Evolutionary conservation across 2,888 invertebrate genomes (phyloP).

Genomic region (Oscheius onirici): DNA sequence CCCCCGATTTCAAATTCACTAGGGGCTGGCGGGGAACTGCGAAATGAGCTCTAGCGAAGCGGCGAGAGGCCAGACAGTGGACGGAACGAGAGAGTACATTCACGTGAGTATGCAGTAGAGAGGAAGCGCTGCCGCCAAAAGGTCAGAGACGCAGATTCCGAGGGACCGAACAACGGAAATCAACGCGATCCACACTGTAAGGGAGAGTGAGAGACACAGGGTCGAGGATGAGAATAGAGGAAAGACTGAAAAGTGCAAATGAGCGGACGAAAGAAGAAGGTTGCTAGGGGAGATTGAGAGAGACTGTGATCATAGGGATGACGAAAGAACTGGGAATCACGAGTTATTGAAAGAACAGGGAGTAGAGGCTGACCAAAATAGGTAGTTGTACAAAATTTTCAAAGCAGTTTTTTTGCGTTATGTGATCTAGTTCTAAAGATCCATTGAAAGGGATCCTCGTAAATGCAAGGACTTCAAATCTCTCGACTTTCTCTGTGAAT

Average conservation of each 20-base stretch:
- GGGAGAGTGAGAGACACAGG: background rate
- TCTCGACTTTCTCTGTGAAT: too few species aligned
- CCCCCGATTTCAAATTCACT: constrained; percentile 32
- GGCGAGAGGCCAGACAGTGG: background rate
- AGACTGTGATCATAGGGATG: background rate
- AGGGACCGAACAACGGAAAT: constrained; percentile 27
- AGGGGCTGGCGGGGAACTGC: constrained; percentile 13
- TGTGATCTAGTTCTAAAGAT: too few species aligned
- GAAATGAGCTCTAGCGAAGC: constrained; percentile 26
- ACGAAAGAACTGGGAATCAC: too few species aligned
- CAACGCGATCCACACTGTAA: background rate
- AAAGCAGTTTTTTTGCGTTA: too few species aligned
- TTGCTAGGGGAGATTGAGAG: background rate
- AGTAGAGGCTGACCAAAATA: too few species aligned
- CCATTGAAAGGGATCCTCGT: too few species aligned
- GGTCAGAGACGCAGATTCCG: constrained; percentile 27
- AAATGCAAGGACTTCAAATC: too few species aligned
- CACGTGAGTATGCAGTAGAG: background rate
- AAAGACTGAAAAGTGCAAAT: background rate
- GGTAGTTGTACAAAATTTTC: too few species aligned
- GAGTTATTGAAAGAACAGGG: too few species aligned
- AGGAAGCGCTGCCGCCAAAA: background rate
- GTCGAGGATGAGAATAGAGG: background rate
- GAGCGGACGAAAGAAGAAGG: background rate
- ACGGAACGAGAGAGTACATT: background rate